These are phyloP conservation scores for Passer domesticus DNA, from an alignment of 2,113 vertebrate genomes.

Conservation along the genomic window DNA sequence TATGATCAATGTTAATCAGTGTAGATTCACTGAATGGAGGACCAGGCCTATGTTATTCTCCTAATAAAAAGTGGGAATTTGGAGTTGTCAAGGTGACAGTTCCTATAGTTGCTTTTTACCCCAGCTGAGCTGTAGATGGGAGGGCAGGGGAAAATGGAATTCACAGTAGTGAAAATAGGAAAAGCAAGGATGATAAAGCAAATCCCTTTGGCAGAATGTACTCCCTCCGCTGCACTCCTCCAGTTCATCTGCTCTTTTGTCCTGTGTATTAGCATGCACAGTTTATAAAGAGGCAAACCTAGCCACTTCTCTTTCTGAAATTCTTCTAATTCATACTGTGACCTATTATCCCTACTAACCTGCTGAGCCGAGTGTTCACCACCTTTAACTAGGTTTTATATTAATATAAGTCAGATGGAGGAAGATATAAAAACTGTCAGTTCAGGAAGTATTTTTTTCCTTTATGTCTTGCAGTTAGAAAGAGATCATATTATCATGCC, in stretches of 20 bases:
- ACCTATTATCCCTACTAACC: neutral
- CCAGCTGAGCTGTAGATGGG: neutral
- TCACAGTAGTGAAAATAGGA: neutral
- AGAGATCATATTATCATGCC: neutral
- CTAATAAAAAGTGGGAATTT: neutral
- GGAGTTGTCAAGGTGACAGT: neutral
- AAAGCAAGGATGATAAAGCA: neutral
- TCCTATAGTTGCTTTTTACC: neutral
- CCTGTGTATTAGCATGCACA: neutral
- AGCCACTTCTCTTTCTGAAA: neutral
- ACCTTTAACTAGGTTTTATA: neutral
- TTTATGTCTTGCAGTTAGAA: neutral
- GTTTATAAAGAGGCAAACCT: neutral
- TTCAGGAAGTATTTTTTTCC: neutral
- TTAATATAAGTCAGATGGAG: neutral
- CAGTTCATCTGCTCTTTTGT: conserved; percentile 12
- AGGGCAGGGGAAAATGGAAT: neutral
- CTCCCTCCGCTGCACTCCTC: neutral
- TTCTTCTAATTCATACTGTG: neutral
- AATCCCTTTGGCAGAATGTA: neutral
- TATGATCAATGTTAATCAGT: neutral
- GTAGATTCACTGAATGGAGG: neutral
- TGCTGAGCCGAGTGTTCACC: neutral
- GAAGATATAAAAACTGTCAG: neutral
- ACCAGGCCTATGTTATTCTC: neutral